Evolutionary conservation across 1,140 invertebrate genomes (phyloP).

Genomic region (Mya arenaria): DNA sequence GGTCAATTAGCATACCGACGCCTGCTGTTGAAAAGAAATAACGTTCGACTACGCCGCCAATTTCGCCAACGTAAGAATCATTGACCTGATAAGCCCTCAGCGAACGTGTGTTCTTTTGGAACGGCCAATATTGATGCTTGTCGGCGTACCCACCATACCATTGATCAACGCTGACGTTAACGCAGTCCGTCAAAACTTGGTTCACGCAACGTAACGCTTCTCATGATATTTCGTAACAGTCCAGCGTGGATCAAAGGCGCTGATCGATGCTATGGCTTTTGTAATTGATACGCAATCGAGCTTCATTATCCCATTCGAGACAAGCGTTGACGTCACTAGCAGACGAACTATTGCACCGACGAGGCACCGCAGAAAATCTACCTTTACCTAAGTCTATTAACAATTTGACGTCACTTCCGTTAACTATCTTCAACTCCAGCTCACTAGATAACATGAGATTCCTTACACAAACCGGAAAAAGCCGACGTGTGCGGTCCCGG

Average conservation of each 20-base stretch:
- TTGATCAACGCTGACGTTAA: slow-evolving; percentile 62
- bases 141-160: slow-evolving; percentile 81
- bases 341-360: too few species aligned
- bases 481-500: too few species aligned
- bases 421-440: too few species aligned
- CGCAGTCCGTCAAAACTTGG: slow-evolving; percentile 71
- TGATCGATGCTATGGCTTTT: too few species aligned
- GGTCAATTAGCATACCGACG: slow-evolving; percentile 71
- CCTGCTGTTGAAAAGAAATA: slow-evolving; percentile 77
- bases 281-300: too few species aligned
- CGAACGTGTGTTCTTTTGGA: slow-evolving; percentile 72
- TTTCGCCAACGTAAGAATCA: slow-evolving; percentile 60
- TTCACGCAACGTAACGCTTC: slow-evolving; percentile 42
- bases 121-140: slow-evolving; percentile 81
- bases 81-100: slow-evolving; percentile 61
- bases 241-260: neutral
- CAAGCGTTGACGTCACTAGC: too few species aligned
- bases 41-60: slow-evolving; percentile 68
- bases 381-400: too few species aligned
- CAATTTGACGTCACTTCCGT: too few species aligned
- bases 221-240: slow-evolving; percentile 64
- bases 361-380: too few species aligned
- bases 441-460: too few species aligned
- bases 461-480: too few species aligned
- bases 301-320: too few species aligned